Conservation (phyloP, 2,113 vertebrate genomes). For the Microtus pennsylvanicus region DNA sequence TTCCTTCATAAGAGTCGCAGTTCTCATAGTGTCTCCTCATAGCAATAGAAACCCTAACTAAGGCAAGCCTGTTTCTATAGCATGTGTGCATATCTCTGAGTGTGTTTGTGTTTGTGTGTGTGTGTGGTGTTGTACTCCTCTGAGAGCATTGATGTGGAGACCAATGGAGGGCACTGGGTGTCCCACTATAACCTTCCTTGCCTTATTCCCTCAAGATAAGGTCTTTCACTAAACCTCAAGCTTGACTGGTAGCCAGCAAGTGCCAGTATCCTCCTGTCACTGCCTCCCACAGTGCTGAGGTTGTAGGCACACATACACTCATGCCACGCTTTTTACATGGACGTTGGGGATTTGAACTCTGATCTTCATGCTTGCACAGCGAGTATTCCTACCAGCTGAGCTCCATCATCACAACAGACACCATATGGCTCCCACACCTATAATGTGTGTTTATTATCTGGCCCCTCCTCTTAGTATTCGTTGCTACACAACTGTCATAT, state of each 20-base stretch:
- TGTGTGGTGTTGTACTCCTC: neutral
- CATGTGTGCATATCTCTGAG: neutral
- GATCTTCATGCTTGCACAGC: neutral
- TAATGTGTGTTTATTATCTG: neutral
- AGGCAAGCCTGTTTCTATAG: neutral
- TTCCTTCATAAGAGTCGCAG: neutral
- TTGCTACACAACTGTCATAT: neutral
- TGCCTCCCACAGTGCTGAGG: neutral
- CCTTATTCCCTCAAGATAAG: neutral
- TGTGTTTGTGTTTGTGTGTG: neutral
- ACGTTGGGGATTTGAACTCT: neutral
- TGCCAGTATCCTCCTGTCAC: neutral
- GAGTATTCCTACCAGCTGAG: neutral
- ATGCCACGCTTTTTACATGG: neutral
- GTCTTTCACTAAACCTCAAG: neutral
- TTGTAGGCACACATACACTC: neutral
- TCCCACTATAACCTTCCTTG: neutral
- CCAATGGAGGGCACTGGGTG: neutral
- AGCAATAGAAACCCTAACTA: neutral
- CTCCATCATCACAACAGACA: neutral
- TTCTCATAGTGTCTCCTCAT: neutral
- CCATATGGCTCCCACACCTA: neutral
- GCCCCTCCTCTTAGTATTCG: neutral
- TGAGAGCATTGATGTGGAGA: neutral
- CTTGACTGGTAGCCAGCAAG: neutral